A percentile compares a stretch with the other conserved stretches of the same genome.
Evolutionary conservation across 1,140 invertebrate genomes (phyloP).

Genomic region (Teleogryllus occipitalis): DNA sequence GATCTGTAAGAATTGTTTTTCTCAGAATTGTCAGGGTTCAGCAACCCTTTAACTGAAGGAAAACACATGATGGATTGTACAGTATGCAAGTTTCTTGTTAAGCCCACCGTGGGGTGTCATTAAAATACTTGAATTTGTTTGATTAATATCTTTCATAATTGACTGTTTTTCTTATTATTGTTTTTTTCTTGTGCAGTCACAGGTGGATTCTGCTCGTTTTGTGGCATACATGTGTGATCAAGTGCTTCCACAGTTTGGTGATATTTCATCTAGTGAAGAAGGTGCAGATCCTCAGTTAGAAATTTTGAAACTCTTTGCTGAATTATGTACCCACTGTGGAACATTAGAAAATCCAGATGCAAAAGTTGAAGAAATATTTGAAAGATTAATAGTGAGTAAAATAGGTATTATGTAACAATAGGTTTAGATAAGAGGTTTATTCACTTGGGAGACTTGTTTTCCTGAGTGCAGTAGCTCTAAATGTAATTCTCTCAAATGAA

Average conservation of each 20-base stretch:
- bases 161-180: conserved; percentile 19
- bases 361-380: conserved; percentile 48
- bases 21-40: too few relatives aligned
- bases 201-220: conserved; percentile 80
- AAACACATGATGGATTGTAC: too few relatives aligned
- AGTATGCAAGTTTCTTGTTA: too few relatives aligned
- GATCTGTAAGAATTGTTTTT: too few relatives aligned
- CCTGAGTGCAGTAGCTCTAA: neutral
- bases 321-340: conserved; percentile 68
- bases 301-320: conserved; percentile 78
- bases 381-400: conserved; percentile 17
- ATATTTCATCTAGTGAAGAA: conserved; percentile 34
- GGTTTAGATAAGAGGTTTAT: too few relatives aligned
- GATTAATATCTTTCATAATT: neutral
- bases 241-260: conserved; percentile 57
- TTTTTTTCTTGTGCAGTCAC: conserved; percentile 49
- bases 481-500: too few relatives aligned
- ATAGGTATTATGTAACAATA: neutral
- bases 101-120: too few relatives aligned
- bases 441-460: neutral
- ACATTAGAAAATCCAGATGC: conserved; percentile 63
- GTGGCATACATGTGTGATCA: conserved; percentile 79
- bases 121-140: too few relatives aligned
- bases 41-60: too few relatives aligned
- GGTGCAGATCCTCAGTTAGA: conserved; percentile 67